These are phyloP conservation scores for Caenorhabditis briggsae DNA, from an alignment of 1,140 invertebrate genomes.

Conservation along the genomic window DNA sequence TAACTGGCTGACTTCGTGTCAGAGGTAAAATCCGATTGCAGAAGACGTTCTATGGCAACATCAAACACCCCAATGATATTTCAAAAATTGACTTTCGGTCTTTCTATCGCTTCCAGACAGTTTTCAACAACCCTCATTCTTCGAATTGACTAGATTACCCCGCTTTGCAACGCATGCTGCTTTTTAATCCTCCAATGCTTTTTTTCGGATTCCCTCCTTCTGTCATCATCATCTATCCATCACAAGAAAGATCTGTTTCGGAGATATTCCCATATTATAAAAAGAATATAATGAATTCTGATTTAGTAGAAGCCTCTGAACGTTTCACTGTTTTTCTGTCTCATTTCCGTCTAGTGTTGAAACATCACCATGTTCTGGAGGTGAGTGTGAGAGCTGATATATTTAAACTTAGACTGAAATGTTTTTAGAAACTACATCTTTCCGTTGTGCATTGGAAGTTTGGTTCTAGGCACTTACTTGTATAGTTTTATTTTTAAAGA, in stretches of 20 bases:
- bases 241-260: neutral
- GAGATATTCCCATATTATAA: constrained; percentile 9
- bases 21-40: too few relatives aligned
- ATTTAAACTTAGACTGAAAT: neutral
- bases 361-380: neutral
- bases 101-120: too few relatives aligned
- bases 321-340: neutral
- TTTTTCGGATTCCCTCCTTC: neutral
- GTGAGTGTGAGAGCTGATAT: neutral
- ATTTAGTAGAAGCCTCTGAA: neutral
- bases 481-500: neutral
- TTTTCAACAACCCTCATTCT: neutral
- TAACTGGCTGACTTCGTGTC: too few relatives aligned
- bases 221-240: neutral
- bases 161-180: neutral
- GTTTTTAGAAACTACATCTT: neutral
- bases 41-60: too few relatives aligned
- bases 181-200: neutral
- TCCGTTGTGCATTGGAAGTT: neutral
- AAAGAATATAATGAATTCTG: too few relatives aligned
- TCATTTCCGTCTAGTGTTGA: neutral
- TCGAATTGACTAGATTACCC: neutral
- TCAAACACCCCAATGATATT: too few relatives aligned
- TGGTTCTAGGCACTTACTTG: neutral
- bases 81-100: too few relatives aligned